phyloP scores from a whole-genome alignment of 2,797 vertebrate species.

The Platyrinchus mystaceus region DNA sequence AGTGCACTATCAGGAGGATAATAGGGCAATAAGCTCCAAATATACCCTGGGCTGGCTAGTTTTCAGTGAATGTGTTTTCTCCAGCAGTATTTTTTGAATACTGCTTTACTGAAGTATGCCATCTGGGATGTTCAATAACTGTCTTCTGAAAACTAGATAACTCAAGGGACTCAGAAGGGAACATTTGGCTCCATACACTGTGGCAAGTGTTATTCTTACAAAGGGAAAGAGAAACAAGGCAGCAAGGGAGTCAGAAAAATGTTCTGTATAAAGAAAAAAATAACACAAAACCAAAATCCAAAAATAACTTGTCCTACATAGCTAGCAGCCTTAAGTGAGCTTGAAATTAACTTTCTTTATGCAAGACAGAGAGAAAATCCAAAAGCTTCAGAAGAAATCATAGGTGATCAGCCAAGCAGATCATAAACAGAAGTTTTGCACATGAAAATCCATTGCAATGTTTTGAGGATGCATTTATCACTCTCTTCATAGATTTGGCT shows the following conservation, averaged over 20 bases:
- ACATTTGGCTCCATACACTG: neutral
- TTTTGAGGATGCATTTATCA: neutral
- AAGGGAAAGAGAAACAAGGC: neutral
- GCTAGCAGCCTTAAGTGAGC: neutral
- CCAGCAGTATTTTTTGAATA: neutral
- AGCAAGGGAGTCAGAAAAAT: slow-evolving; percentile 18
- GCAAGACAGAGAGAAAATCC: neutral
- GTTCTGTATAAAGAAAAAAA: neutral
- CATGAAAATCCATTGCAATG: neutral
- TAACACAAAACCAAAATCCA: neutral
- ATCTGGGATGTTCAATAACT: slow-evolving; percentile 20
- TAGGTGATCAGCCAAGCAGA: neutral
- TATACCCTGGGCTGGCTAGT: neutral
- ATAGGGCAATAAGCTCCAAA: neutral
- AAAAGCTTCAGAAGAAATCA: neutral
- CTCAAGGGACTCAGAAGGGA: slow-evolving; percentile 7
- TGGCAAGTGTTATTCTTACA: slow-evolving; percentile 17
- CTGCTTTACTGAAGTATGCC: neutral
- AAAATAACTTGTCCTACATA: slow-evolving; percentile 64
- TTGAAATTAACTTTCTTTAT: neutral
- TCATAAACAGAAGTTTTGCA: neutral
- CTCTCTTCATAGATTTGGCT: neutral
- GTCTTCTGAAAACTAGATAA: slow-evolving; percentile 4
- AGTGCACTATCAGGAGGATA: neutral
- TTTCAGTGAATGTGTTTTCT: neutral